These are phyloP conservation scores for Steinernema scapterisci DNA, from an alignment of 2,888 invertebrate species.

Conservation along the genomic window DNA sequence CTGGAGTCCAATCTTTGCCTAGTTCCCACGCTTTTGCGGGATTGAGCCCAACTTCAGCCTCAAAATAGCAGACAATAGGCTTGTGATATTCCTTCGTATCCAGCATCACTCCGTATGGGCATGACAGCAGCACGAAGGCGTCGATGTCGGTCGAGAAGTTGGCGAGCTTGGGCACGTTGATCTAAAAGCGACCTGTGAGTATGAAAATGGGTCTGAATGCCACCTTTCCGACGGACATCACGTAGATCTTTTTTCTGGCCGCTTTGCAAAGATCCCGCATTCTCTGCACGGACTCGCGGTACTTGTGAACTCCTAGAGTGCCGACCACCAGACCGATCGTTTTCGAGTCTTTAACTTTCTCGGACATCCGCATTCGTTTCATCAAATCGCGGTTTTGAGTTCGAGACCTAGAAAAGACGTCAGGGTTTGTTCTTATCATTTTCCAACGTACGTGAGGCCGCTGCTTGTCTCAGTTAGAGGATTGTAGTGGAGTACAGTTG, in stretches of 20 bases:
- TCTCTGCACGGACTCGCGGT: slow-evolving; percentile 59
- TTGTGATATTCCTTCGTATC: slow-evolving; percentile 81
- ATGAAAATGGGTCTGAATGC: not conserved
- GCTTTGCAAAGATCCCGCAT: slow-evolving; percentile 73
- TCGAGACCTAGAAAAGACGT: slow-evolving; percentile 44
- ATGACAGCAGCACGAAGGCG: slow-evolving; percentile 86
- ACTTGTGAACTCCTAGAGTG: slow-evolving; percentile 81
- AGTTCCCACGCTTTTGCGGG: slow-evolving; percentile 70
- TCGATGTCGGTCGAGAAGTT: slow-evolving; percentile 87
- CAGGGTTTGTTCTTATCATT: too few species aligned
- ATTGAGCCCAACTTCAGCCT: slow-evolving; percentile 79
- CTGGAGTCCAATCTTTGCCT: slow-evolving; percentile 33
- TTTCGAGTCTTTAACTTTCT: slow-evolving; percentile 89
- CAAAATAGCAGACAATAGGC: slow-evolving; percentile 88
- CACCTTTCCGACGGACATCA: slow-evolving; percentile 88
- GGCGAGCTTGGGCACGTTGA: slow-evolving; percentile 89
- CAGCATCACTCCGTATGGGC: slow-evolving; percentile 83
- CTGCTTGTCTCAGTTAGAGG: slow-evolving; percentile 29
- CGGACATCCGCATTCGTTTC: slow-evolving; percentile 81
- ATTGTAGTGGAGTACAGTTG: slow-evolving; percentile 39
- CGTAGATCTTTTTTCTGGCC: slow-evolving; percentile 84
- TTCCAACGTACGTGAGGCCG: too few species aligned
- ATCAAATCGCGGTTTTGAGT: slow-evolving; percentile 72
- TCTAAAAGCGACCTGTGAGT: slow-evolving; percentile 39
- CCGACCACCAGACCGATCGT: slow-evolving; percentile 83